These are phyloP conservation scores for Novumbra hubbsi DNA, from an alignment of 2,797 vertebrate genomes.

Conservation along the genomic window DNA sequence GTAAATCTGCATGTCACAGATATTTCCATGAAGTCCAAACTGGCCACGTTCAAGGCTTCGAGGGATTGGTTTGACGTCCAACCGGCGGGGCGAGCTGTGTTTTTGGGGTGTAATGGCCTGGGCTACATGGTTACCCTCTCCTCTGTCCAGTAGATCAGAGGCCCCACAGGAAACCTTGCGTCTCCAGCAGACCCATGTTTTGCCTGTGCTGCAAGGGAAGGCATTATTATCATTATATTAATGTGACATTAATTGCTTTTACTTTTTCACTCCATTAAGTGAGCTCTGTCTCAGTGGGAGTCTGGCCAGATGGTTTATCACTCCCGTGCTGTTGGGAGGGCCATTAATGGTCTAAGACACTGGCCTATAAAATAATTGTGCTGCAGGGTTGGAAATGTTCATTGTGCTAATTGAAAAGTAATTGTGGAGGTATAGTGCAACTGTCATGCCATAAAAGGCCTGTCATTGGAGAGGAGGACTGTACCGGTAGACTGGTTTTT, in stretches of 20 bases:
- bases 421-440: constrained; percentile 82
- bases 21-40: neutral
- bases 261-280: constrained; percentile 88
- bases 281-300: constrained; percentile 82
- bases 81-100: constrained; percentile 28
- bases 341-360: constrained; percentile 83
- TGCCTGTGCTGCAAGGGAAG: constrained; percentile 70
- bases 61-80: constrained; percentile 19
- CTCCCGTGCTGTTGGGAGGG: constrained; percentile 76
- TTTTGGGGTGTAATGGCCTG: constrained; percentile 44
- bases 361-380: constrained; percentile 83
- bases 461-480: constrained; percentile 64
- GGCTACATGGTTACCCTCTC: constrained; percentile 1
- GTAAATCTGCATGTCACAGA: neutral
- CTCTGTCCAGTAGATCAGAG: neutral
- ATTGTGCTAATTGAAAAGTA: constrained; percentile 84
- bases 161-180: neutral
- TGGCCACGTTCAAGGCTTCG: neutral
- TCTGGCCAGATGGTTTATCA: constrained; percentile 83
- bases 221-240: constrained; percentile 88
- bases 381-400: constrained; percentile 79
- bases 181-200: constrained; percentile 29
- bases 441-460: constrained; percentile 76
- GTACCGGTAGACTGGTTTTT: constrained; percentile 60
- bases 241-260: constrained; percentile 88